These are phyloP conservation scores for Plutella xylostella DNA, from an alignment of 2,888 invertebrate genomes.

Conservation along the genomic window DNA sequence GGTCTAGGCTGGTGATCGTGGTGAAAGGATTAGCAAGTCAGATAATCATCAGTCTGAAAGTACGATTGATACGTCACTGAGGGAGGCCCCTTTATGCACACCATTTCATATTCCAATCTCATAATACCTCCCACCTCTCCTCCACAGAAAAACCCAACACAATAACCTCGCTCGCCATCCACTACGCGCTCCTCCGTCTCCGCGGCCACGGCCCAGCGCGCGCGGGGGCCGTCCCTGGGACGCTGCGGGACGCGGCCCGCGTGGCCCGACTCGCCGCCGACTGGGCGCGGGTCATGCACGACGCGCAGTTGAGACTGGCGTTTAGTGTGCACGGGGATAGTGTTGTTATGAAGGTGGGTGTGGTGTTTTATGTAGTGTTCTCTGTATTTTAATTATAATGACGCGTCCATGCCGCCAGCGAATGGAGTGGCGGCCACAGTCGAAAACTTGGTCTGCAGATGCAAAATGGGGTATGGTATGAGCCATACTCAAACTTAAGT, in stretches of 20 bases:
- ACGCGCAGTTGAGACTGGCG: slow-evolving; percentile 36
- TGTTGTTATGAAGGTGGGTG: neutral
- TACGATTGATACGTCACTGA: too few species aligned
- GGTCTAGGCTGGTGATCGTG: too few species aligned
- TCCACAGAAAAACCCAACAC: slow-evolving; percentile 34
- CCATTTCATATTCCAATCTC: neutral
- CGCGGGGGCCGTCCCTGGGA: slow-evolving; percentile 22
- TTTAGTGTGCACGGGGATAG: slow-evolving; percentile 32
- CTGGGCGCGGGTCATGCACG: slow-evolving; percentile 41
- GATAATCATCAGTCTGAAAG: too few species aligned
- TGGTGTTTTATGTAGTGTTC: neutral
- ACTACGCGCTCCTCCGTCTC: slow-evolving; percentile 27
- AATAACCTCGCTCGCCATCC: slow-evolving; percentile 33
- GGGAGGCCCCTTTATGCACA: neutral
- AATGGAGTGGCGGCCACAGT: neutral
- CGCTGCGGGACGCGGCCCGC: slow-evolving; percentile 28
- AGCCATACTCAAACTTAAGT: neutral
- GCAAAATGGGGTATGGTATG: neutral
- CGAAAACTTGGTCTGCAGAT: neutral
- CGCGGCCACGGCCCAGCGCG: slow-evolving; percentile 21
- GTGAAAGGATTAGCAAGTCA: too few species aligned
- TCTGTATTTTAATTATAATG: neutral
- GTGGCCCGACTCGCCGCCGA: slow-evolving; percentile 15
- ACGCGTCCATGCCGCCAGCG: neutral
- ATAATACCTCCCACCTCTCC: neutral